phyloP scores from a whole-genome alignment of 2,113 vertebrate genomes.

The Vulpes vulpes region DNA sequence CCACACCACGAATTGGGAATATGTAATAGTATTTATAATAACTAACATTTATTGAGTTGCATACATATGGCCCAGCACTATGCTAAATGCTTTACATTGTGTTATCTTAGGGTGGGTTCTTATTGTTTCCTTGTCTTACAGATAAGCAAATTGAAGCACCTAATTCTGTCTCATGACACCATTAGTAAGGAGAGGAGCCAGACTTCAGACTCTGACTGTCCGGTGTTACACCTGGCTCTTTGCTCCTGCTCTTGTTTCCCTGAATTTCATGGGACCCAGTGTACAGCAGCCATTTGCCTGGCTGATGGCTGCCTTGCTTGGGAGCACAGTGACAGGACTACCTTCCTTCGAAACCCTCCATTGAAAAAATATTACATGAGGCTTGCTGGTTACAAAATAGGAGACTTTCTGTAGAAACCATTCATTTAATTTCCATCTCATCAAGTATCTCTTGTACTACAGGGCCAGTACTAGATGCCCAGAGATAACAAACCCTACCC shows the following conservation, averaged over 20 bases:
- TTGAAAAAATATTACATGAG: neutral
- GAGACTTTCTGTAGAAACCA: neutral
- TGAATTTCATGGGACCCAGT: neutral
- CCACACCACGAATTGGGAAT: neutral
- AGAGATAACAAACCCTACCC: neutral
- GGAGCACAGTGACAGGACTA: neutral
- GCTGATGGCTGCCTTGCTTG: neutral
- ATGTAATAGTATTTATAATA: neutral
- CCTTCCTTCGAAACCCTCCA: neutral
- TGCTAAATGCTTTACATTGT: neutral
- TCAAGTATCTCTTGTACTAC: neutral
- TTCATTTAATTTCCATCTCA: neutral
- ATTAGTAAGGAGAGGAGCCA: neutral
- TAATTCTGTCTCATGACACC: conserved; percentile 83
- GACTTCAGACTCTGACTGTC: neutral
- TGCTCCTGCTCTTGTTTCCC: neutral
- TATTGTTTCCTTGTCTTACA: neutral
- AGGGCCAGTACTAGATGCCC: neutral
- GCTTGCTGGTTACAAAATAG: neutral
- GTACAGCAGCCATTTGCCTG: neutral
- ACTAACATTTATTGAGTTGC: neutral
- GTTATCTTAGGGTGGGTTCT: neutral
- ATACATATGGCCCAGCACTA: neutral
- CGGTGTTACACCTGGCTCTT: neutral
- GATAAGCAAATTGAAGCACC: neutral